Percentiles rank a stretch among this genome's conserved stretches.
Conservation (phyloP, 2,888 invertebrate species). For the Apotomis capreana region DNA sequence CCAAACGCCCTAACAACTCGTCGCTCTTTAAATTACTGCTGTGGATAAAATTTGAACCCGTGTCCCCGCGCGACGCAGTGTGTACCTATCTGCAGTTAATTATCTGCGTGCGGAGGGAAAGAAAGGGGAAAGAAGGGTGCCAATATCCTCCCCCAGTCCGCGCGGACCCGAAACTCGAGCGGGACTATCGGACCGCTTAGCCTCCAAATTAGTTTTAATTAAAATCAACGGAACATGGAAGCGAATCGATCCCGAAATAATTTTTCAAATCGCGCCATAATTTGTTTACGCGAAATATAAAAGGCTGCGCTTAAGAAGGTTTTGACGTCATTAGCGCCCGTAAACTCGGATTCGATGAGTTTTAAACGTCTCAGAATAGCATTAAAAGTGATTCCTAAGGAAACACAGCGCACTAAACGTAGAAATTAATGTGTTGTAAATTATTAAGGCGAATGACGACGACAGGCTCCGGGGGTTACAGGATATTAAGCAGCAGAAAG, state of each 20-base stretch:
- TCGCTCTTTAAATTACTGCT: conserved; percentile 75
- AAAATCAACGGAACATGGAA: conserved; percentile 67
- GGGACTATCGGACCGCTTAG: conserved; percentile 65
- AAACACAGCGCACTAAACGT: conserved; percentile 53
- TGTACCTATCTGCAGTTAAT: conserved; percentile 81
- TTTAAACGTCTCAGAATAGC: conserved; percentile 40
- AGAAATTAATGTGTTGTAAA: conserved; percentile 57
- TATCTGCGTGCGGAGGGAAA: conserved; percentile 73
- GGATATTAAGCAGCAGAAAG: conserved; percentile 50
- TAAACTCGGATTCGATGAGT: conserved; percentile 35
- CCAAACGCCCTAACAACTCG: conserved; percentile 58
- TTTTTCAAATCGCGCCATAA: conserved; percentile 43
- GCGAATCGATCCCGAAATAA: conserved; percentile 54
- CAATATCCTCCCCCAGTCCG: conserved; percentile 67
- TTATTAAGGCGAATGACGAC: conserved; percentile 61
- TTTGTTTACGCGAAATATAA: conserved; percentile 12
- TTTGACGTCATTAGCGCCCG: conserved; percentile 26
- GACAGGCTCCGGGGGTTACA: conserved; percentile 49
- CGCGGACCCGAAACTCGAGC: conserved; percentile 63
- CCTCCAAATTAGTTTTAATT: conserved; percentile 79
- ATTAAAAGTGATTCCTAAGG: conserved; percentile 43
- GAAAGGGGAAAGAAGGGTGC: conserved; percentile 69
- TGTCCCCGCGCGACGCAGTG: conserved; percentile 60
- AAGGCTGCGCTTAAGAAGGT: conserved; percentile 9
- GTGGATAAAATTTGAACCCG: conserved; percentile 76